Evolutionary conservation across 2,797 vertebrate species (phyloP).

Genomic region (Sebastolobus alascanus): DNA sequence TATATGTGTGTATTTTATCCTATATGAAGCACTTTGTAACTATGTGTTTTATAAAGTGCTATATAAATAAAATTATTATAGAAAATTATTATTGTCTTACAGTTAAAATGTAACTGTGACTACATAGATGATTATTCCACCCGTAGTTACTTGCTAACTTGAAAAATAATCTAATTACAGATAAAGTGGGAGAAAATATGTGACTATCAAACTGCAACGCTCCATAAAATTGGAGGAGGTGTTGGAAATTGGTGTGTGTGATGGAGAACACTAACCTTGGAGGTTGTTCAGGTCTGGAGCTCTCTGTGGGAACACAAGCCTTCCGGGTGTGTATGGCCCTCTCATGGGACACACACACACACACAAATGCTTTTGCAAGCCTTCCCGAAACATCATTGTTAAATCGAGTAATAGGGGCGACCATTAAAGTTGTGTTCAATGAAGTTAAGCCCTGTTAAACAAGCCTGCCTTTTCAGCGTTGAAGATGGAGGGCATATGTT

Average conservation of each 20-base stretch:
- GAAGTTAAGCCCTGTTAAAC: conserved; percentile 76
- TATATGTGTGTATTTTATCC: neutral
- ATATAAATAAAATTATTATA: neutral
- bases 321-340: conserved; percentile 51
- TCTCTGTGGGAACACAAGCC: conserved; percentile 50
- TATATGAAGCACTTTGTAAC: neutral
- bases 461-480: conserved; percentile 47
- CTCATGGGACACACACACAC: conserved; percentile 49
- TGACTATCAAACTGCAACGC: conserved; percentile 67
- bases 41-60: neutral
- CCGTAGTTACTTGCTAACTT: rapidly evolving
- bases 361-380: conserved; percentile 57
- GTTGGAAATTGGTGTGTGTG: conserved; percentile 8
- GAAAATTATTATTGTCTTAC: neutral
- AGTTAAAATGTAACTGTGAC: neutral
- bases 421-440: conserved; percentile 84
- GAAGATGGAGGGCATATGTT: conserved; percentile 78
- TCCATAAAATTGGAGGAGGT: conserved; percentile 20
- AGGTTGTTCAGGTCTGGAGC: conserved; percentile 54
- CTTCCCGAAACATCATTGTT: conserved; percentile 80
- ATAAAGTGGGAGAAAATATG: conserved; percentile 22
- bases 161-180: conserved; percentile 9
- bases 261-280: conserved; percentile 41
- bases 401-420: conserved; percentile 74
- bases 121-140: too few relatives aligned